Percentiles rank a stretch among this genome's conserved stretches.
Conservation (phyloP, 2,888 invertebrate species). For the Ophion costatus region DNA sequence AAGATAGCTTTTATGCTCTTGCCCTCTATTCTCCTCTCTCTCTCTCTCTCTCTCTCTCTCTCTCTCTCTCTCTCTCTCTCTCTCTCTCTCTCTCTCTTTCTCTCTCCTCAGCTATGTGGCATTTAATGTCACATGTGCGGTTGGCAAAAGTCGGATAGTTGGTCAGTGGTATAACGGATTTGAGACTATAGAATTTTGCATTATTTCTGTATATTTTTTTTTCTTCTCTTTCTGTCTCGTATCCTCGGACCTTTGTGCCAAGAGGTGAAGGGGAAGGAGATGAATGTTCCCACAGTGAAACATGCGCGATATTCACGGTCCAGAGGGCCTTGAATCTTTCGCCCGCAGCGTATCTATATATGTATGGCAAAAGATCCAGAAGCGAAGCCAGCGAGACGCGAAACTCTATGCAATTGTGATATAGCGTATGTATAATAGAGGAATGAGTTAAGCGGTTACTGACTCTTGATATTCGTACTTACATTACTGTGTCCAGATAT, state of each 20-base stretch:
- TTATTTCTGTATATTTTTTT: slow-evolving; percentile 41
- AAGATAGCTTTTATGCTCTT: slow-evolving; percentile 55
- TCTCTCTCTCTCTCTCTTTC: neutral
- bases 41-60: slow-evolving; percentile 20
- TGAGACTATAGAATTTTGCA: slow-evolving; percentile 52
- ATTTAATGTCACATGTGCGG: slow-evolving; percentile 45
- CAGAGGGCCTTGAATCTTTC: slow-evolving; percentile 53
- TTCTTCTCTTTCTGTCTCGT: slow-evolving; percentile 22
- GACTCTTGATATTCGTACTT: slow-evolving; percentile 72
- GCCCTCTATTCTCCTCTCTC: neutral
- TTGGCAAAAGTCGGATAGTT: slow-evolving; percentile 62
- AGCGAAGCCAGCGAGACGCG: slow-evolving; percentile 65
- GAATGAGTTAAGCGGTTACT: slow-evolving; percentile 81
- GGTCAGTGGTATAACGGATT: slow-evolving; percentile 66
- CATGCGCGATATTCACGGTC: slow-evolving; percentile 60
- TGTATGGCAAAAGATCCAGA: slow-evolving; percentile 9
- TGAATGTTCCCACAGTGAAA: slow-evolving; percentile 52
- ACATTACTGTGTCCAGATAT: slow-evolving; percentile 2
- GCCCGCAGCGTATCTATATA: slow-evolving; percentile 6
- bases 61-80: slow-evolving; percentile 1
- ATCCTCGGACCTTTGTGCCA: slow-evolving; percentile 10
- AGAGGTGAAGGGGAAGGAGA: slow-evolving; percentile 10
- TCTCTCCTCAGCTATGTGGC: neutral
- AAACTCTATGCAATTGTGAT: slow-evolving; percentile 63
- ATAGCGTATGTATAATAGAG: slow-evolving; percentile 70